A percentile compares a stretch with the other conserved stretches of the same genome.
Conservation (phyloP, 2,113 vertebrate genomes). For the Megaleporinus macrocephalus region DNA sequence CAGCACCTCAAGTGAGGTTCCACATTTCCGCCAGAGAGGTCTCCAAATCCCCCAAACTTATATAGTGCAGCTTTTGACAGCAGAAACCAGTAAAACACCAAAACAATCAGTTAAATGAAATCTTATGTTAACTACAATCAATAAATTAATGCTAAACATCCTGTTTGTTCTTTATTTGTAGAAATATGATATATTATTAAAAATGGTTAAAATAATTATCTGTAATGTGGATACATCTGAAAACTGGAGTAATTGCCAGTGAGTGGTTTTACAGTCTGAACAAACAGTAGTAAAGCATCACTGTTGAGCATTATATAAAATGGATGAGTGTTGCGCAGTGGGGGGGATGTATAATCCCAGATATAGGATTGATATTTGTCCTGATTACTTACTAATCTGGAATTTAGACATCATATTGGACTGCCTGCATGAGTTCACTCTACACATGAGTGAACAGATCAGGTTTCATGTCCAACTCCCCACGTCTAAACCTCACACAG, state of each 20-base stretch:
- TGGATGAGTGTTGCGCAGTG: background rate
- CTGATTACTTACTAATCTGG: conserved; percentile 68
- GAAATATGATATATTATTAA: background rate
- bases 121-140: too few species aligned
- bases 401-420: conserved; percentile 51
- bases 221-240: background rate
- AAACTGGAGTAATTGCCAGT: background rate
- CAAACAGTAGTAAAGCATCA: background rate
- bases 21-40: too few species aligned
- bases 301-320: conserved; percentile 9
- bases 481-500: background rate
- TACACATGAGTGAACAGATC: background rate
- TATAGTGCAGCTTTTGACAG: too few species aligned
- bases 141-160: too few species aligned
- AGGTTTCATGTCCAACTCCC: background rate
- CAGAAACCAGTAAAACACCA: too few species aligned
- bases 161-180: too few species aligned
- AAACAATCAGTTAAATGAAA: too few species aligned
- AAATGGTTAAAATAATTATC: background rate
- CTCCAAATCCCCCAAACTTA: too few species aligned
- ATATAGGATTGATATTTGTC: conserved; percentile 59
- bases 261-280: background rate
- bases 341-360: conserved; percentile 52
- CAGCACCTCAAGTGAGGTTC: too few species aligned
- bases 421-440: too few species aligned